A percentile compares a stretch with the other conserved stretches of the same genome.
These are phyloP conservation scores for Danio albolineatus DNA, from an alignment of 2,797 vertebrate genomes.

Conservation along the genomic window DNA sequence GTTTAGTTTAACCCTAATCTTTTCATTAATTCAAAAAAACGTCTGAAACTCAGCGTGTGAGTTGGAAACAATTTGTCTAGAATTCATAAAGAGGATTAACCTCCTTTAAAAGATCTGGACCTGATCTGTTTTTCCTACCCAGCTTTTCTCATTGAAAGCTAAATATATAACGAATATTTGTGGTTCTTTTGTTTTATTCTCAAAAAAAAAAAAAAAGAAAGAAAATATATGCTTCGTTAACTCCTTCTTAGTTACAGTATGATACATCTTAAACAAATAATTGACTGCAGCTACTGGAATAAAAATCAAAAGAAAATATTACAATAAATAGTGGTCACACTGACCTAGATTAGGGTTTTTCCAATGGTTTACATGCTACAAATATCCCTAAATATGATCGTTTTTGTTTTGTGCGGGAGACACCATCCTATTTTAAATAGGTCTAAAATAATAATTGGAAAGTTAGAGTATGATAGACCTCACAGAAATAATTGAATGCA, in stretches of 20 bases:
- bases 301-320: too few species aligned
- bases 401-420: too few species aligned
- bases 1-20: conserved; percentile 18
- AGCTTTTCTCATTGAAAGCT: background rate
- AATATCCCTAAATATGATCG: too few species aligned
- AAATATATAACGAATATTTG: background rate
- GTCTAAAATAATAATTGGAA: too few species aligned
- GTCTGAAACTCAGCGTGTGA: background rate
- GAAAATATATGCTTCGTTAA: background rate
- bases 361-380: too few species aligned
- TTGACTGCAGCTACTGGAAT: too few species aligned
- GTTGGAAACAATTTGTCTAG: conserved; percentile 8
- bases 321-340: too few species aligned
- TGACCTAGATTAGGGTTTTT: too few species aligned
- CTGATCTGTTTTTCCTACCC: background rate
- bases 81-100: conserved; percentile 38
- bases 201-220: background rate
- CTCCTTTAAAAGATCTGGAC: background rate
- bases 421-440: too few species aligned
- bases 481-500: background rate
- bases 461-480: background rate
- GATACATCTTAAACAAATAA: background rate
- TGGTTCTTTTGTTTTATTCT: background rate
- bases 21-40: background rate
- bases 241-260: background rate